Conservation (phyloP, 2,113 vertebrate species). For the Amazona guildingii region DNA sequence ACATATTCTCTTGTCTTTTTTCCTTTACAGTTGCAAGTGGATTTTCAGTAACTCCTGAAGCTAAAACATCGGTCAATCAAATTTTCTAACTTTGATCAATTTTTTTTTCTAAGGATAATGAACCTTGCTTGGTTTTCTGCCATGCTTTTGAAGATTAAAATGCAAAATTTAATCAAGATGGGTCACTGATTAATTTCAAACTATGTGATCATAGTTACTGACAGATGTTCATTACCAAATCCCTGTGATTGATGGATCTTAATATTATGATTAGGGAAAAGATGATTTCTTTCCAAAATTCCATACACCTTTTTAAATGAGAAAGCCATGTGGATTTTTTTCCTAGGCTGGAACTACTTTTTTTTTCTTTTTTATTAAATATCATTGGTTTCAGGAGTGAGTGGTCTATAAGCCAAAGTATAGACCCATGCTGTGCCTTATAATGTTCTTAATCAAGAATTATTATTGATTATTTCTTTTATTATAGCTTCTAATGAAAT, state of each 20-base stretch:
- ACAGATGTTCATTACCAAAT: not conserved
- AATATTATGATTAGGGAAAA: not conserved
- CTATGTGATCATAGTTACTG: not conserved
- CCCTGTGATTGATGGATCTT: not conserved
- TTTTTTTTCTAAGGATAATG: not conserved
- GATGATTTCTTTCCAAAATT: not conserved
- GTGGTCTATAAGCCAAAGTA: not conserved
- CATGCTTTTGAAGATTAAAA: not conserved
- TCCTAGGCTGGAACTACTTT: not conserved
- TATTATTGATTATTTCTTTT: constrained; percentile 57
- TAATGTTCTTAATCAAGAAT: not conserved
- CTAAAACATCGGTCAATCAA: not conserved
- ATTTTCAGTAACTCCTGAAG: not conserved
- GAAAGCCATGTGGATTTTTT: not conserved
- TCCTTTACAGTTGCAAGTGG: not conserved
- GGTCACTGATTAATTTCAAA: not conserved
- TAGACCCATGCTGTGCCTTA: not conserved
- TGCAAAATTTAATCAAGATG: not conserved
- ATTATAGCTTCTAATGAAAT: constrained; percentile 71
- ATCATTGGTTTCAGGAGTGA: not conserved
- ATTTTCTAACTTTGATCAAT: not conserved
- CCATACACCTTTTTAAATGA: not conserved
- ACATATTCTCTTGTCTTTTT: not conserved
- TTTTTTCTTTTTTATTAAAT: not conserved
- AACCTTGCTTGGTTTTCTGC: not conserved